Evolutionary conservation across 2,888 invertebrate genomes (phyloP).

Genomic region (Scaptomyza polygonia): DNA sequence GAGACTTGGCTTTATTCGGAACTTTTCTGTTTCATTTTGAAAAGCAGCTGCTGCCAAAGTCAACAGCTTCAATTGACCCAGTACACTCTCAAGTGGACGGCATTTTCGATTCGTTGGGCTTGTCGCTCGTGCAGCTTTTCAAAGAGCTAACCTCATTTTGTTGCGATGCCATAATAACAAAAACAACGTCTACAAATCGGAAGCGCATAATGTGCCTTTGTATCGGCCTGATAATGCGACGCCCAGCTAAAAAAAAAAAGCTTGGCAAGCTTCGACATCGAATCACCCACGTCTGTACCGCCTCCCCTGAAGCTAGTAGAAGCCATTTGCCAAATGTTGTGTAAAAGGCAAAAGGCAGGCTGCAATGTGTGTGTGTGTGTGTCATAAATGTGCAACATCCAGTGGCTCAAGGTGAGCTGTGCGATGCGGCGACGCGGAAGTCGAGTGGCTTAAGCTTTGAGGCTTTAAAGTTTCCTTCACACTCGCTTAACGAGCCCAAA

Average conservation of each 20-base stretch:
- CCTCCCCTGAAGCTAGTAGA: slow-evolving; percentile 38
- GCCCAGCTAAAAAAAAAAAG: slow-evolving; percentile 46
- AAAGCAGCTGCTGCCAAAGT: slow-evolving; percentile 20
- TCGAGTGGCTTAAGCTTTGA: slow-evolving; percentile 4
- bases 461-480: slow-evolving; percentile 40
- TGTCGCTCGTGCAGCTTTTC: slow-evolving; percentile 33
- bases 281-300: slow-evolving; percentile 26
- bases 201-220: slow-evolving; percentile 78
- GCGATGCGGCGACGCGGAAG: slow-evolving; percentile 13
- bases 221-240: slow-evolving; percentile 75
- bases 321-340: slow-evolving; percentile 74
- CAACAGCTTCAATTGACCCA: slow-evolving; percentile 35
- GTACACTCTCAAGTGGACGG: slow-evolving; percentile 13
- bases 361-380: slow-evolving; percentile 66
- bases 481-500: slow-evolving; percentile 33
- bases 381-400: slow-evolving; percentile 68
- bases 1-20: slow-evolving; percentile 1
- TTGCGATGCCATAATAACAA: slow-evolving; percentile 60
- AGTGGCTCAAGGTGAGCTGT: slow-evolving; percentile 50
- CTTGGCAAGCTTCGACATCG: slow-evolving; percentile 60
- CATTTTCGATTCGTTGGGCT: slow-evolving; percentile 17
- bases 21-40: slow-evolving; percentile 2
- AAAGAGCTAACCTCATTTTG: slow-evolving; percentile 61
- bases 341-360: slow-evolving; percentile 63
- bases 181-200: slow-evolving; percentile 54